Conservation (phyloP, 2,888 invertebrate genomes). For the Rutpela maculata region DNA sequence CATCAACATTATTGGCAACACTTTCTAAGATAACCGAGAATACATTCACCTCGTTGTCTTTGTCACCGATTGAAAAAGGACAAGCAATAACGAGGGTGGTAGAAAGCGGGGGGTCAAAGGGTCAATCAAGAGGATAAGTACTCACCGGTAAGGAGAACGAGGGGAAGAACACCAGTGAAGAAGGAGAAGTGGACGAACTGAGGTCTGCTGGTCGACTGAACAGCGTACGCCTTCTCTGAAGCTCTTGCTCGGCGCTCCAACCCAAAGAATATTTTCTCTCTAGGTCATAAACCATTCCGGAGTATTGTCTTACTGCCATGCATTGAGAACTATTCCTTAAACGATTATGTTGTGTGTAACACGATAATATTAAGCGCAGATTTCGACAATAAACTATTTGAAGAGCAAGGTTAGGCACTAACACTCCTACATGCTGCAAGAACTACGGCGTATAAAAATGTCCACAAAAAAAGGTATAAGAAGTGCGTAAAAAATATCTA, state of each 20-base stretch:
- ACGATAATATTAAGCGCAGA: slow-evolving; percentile 47
- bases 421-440: slow-evolving; percentile 25
- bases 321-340: slow-evolving; percentile 48
- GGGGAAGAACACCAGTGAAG: slow-evolving; percentile 58
- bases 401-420: slow-evolving; percentile 49
- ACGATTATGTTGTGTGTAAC: slow-evolving; percentile 56
- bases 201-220: slow-evolving; percentile 69
- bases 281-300: slow-evolving; percentile 68
- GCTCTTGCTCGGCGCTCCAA: slow-evolving; percentile 66
- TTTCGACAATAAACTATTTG: slow-evolving; percentile 52
- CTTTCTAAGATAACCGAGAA: slow-evolving; percentile 55
- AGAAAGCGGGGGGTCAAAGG: slow-evolving; percentile 60
- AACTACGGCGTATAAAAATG: slow-evolving; percentile 27
- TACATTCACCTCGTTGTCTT: slow-evolving; percentile 48
- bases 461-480: slow-evolving; percentile 31
- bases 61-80: slow-evolving; percentile 53
- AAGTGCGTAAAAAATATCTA: slow-evolving; percentile 20
- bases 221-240: slow-evolving; percentile 66
- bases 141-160: slow-evolving; percentile 63
- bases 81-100: slow-evolving; percentile 51
- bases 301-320: slow-evolving; percentile 65
- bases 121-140: slow-evolving; percentile 54
- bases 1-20: slow-evolving; percentile 43
- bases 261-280: slow-evolving; percentile 68
- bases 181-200: slow-evolving; percentile 69